Percentiles rank a stretch among this genome's conserved stretches.
Conservation (phyloP, 30 jellyfish, hydroid and myxozoan species). For the Pelagia noctiluca region DNA sequence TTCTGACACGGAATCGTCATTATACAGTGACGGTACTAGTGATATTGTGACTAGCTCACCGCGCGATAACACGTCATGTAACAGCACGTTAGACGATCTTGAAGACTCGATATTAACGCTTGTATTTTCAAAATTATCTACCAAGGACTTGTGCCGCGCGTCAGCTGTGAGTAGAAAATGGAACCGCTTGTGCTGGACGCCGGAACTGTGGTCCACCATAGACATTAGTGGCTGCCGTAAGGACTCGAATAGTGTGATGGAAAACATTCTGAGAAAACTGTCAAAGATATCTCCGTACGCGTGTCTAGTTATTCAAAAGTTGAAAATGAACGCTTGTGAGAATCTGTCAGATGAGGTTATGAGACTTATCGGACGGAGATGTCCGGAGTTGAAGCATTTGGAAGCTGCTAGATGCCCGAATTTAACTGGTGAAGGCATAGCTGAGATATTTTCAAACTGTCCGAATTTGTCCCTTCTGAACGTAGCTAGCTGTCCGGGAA, state of each 20-base stretch:
- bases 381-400: constrained; percentile 78
- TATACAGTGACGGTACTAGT: constrained; percentile 40
- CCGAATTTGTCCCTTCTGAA: constrained; percentile 76
- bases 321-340: constrained; percentile 53
- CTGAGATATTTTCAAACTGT: constrained; percentile 72
- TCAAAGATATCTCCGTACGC: constrained; percentile 79
- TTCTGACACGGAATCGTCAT: constrained; percentile 52
- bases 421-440: constrained; percentile 80
- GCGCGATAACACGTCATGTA: constrained; percentile 51
- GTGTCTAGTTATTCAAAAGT: constrained; percentile 64
- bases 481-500: constrained; percentile 74
- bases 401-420: constrained; percentile 68
- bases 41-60: background rate
- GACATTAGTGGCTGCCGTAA: constrained; percentile 43
- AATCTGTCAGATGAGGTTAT: constrained; percentile 77
- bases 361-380: constrained; percentile 68
- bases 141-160: constrained; percentile 65
- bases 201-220: constrained; percentile 78
- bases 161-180: constrained; percentile 77
- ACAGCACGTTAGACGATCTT: constrained; percentile 44
- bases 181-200: constrained; percentile 74
- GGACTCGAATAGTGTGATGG: constrained; percentile 55
- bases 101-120: constrained; percentile 35
- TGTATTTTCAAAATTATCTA: constrained; percentile 60
- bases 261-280: constrained; percentile 54